Conservation (phyloP, 1,140 invertebrate genomes). For the Gonioctena quinquepunctata region DNA sequence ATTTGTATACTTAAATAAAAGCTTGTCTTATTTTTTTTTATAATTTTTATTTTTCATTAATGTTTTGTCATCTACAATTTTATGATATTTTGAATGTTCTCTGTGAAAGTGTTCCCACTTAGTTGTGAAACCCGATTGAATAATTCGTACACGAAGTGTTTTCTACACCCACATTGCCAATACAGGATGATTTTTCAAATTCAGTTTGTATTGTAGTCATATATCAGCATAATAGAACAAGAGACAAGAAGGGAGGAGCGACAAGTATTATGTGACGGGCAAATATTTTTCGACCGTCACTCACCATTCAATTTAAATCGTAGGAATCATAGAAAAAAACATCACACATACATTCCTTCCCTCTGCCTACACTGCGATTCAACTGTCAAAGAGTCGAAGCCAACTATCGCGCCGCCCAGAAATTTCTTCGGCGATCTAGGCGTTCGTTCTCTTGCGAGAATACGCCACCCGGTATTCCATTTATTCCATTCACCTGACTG, state of each 20-base stretch:
- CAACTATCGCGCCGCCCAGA: not conserved
- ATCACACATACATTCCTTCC: not conserved
- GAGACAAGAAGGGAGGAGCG: not conserved
- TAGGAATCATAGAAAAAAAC: not conserved
- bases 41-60: too few species aligned
- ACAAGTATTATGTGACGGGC: not conserved
- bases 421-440: constrained; percentile 1
- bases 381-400: not conserved
- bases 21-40: too few species aligned
- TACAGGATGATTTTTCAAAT: not conserved
- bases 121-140: too few species aligned
- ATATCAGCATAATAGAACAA: not conserved
- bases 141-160: too few species aligned
- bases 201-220: not conserved
- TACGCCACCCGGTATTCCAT: constrained; percentile 7
- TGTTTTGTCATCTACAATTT: too few species aligned
- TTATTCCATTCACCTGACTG: constrained; percentile 13
- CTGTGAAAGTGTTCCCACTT: too few species aligned
- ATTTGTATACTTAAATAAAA: too few species aligned
- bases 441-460: not conserved
- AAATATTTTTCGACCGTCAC: not conserved
- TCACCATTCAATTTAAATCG: not conserved
- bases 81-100: too few species aligned
- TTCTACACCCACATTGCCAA: too few species aligned
- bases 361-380: not conserved